A percentile compares a stretch with the other conserved stretches of the same genome.
phyloP scores from a whole-genome alignment of 2,888 invertebrate species.

The Girardia tigrina region DNA sequence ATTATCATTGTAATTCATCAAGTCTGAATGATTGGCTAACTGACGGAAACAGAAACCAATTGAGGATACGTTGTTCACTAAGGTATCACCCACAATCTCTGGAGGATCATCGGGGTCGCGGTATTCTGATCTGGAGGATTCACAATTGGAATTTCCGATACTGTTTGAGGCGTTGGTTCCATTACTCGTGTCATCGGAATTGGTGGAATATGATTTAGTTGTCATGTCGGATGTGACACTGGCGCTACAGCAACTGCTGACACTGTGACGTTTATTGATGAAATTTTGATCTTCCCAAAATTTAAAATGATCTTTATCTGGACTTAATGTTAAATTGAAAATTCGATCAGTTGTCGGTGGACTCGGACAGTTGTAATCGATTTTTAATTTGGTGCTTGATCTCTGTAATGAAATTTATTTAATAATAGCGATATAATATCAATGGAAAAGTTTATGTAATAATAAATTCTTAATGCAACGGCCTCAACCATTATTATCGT shows the following conservation, averaged over 20 bases:
- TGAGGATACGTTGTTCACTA: not conserved
- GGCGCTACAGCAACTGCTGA: not conserved
- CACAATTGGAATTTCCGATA: not conserved
- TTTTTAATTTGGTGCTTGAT: not conserved
- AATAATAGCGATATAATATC: not conserved
- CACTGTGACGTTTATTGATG: not conserved
- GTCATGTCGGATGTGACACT: conserved; percentile 19
- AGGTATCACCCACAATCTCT: not conserved
- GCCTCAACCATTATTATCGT: too few relatives aligned
- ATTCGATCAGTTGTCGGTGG: not conserved
- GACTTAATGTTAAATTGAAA: not conserved
- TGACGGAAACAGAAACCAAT: conserved; percentile 15
- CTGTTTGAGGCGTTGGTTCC: not conserved
- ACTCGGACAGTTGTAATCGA: not conserved
- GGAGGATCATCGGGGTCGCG: conserved; percentile 15
- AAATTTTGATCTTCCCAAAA: not conserved
- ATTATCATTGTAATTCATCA: conserved; percentile 18
- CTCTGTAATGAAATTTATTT: not conserved
- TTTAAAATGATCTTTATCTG: conserved; percentile 1
- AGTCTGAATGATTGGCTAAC: not conserved
- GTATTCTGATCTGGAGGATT: not conserved
- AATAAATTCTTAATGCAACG: too few relatives aligned
- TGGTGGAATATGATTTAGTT: not conserved
- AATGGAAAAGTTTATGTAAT: too few relatives aligned
- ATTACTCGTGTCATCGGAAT: conserved; percentile 17